Evolutionary conservation across 2,888 invertebrate genomes (phyloP).

Genomic region (Noctua janthe): DNA sequence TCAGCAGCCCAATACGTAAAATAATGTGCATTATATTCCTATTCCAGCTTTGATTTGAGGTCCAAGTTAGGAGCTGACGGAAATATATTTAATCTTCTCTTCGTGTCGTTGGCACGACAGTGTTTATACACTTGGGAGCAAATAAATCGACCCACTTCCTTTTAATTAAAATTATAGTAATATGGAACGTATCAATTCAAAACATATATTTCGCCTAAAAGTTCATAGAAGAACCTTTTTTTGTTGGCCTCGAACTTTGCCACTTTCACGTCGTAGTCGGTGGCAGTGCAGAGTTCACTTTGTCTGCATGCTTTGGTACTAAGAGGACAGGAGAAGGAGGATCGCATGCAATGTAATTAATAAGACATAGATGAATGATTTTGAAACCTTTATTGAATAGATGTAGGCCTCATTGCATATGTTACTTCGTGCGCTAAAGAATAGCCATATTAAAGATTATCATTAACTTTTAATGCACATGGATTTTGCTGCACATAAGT

Average conservation of each 20-base stretch:
- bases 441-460: no score
- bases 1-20: slow-evolving; percentile 63
- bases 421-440: no score
- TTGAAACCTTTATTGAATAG: background rate
- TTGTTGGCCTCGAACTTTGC: background rate
- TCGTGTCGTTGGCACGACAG: background rate
- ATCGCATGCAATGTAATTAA: background rate
- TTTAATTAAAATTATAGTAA: no score
- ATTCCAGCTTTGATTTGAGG: slow-evolving; percentile 40
- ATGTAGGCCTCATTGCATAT: background rate
- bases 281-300: background rate
- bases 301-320: background rate
- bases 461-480: no score
- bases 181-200: no score
- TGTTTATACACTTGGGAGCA: background rate
- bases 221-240: background rate
- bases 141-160: no score
- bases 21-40: slow-evolving; percentile 64
- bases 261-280: background rate
- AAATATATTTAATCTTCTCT: background rate
- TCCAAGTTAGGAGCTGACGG: slow-evolving; percentile 27
- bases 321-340: background rate
- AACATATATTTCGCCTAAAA: no score
- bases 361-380: background rate
- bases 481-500: no score